A percentile compares a stretch with the other conserved stretches of the same genome.
Conservation (phyloP, 2,113 vertebrate species). For the Tragelaphus scriptus region DNA sequence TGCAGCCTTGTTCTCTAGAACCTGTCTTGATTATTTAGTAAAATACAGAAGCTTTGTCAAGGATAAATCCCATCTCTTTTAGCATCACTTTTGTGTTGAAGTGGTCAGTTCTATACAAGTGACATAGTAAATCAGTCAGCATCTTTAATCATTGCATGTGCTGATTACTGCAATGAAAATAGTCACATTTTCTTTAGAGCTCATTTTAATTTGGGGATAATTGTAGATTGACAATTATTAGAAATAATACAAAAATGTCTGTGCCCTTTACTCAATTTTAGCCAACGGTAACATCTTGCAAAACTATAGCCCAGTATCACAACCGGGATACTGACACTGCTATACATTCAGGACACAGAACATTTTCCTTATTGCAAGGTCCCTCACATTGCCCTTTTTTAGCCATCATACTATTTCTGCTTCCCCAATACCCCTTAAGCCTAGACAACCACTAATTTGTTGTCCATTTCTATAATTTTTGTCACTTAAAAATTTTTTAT, state of each 20-base stretch:
- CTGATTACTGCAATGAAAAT: neutral
- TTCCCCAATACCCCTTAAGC: neutral
- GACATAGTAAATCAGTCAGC: neutral
- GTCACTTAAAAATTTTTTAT: neutral
- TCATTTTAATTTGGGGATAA: neutral
- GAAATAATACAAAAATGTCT: neutral
- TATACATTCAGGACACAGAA: neutral
- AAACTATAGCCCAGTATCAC: neutral
- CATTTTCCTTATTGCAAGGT: neutral
- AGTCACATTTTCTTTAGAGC: neutral
- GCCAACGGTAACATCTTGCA: neutral
- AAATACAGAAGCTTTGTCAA: neutral
- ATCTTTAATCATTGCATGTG: neutral
- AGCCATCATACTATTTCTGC: neutral
- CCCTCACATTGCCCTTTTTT: neutral
- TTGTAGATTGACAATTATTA: conserved; percentile 6
- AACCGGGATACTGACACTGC: neutral
- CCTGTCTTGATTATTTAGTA: neutral
- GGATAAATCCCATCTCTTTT: neutral
- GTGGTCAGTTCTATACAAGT: neutral
- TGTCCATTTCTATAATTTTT: conserved; percentile 1
- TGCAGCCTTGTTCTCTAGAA: conserved; percentile 8
- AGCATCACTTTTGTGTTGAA: conserved; percentile 10
- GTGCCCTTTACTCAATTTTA: neutral
- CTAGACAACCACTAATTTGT: neutral